phyloP scores from a whole-genome alignment of 2,888 invertebrate genomes.

The Melieria omissa region DNA sequence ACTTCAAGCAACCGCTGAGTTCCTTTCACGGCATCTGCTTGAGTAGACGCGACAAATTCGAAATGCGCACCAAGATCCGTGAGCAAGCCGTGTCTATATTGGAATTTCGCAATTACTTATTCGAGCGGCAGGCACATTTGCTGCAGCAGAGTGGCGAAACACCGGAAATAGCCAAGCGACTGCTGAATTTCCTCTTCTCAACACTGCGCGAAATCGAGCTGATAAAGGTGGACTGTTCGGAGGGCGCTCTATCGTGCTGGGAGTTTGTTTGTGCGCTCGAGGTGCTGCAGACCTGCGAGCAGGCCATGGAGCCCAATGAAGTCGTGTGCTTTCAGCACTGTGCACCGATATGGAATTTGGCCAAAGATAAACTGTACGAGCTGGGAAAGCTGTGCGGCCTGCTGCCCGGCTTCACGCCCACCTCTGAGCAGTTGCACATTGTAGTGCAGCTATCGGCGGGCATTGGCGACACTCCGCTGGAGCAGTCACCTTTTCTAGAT shows the following conservation, averaged over 20 bases:
- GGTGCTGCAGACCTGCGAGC: constrained; percentile 84
- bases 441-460: constrained; percentile 92
- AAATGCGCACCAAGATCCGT: constrained; percentile 61
- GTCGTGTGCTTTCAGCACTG: constrained; percentile 84
- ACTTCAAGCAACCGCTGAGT: constrained; percentile 82
- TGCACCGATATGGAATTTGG: constrained; percentile 87
- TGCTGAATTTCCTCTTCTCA: constrained; percentile 90
- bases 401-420: constrained; percentile 82
- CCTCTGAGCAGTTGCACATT: constrained; percentile 88
- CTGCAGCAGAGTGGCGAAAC: constrained; percentile 67
- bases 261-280: constrained; percentile 91
- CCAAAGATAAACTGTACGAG: constrained; percentile 80
- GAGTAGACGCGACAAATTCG: constrained; percentile 72
- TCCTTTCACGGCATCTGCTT: constrained; percentile 84
- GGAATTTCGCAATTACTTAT: constrained; percentile 93
- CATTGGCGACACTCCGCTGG: constrained; percentile 81
- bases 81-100: constrained; percentile 75
- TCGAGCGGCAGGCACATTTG: constrained; percentile 91
- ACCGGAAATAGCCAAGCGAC: constrained; percentile 83
- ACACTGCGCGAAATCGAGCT: constrained; percentile 86
- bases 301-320: constrained; percentile 74
- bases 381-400: constrained; percentile 91
- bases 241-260: constrained; percentile 92
- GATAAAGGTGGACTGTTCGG: constrained; percentile 81
- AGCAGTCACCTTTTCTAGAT: constrained; percentile 60